These are phyloP conservation scores for Champsocephalus gunnari DNA, from an alignment of 2,797 vertebrate species.

Conservation along the genomic window DNA sequence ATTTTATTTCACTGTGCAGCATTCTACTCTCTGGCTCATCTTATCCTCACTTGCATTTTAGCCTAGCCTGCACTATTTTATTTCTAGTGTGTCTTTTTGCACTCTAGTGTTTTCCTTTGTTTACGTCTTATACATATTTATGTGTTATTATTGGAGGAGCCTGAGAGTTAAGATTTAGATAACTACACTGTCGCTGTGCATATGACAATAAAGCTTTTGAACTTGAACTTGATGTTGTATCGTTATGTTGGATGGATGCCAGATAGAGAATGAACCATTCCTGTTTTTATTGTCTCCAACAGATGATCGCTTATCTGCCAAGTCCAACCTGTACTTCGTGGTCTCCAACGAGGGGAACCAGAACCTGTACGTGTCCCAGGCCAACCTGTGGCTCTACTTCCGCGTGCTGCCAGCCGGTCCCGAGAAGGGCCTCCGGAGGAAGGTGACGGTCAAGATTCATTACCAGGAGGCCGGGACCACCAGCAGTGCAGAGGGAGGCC, in stretches of 20 bases:
- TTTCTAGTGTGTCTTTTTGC: too few species aligned
- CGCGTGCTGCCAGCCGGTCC: slow-evolving; percentile 90
- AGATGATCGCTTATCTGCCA: slow-evolving; percentile 91
- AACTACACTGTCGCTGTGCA: too few species aligned
- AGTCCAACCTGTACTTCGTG: slow-evolving; percentile 92
- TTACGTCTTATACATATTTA: too few species aligned
- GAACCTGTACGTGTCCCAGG: slow-evolving; percentile 95
- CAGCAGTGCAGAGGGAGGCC: slow-evolving; percentile 70
- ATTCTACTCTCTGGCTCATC: too few species aligned
- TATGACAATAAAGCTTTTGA: background rate
- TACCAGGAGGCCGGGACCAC: slow-evolving; percentile 87
- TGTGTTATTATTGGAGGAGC: too few species aligned
- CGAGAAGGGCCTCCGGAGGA: slow-evolving; percentile 92
- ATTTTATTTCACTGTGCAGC: too few species aligned
- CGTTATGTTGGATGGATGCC: background rate
- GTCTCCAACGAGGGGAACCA: slow-evolving; percentile 98
- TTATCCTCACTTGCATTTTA: too few species aligned
- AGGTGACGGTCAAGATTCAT: slow-evolving; percentile 93
- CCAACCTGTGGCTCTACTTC: slow-evolving; percentile 97
- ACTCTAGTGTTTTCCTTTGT: too few species aligned
- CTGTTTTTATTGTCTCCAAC: slow-evolving; percentile 65
- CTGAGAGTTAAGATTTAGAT: too few species aligned
- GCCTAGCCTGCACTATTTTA: too few species aligned
- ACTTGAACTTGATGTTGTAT: background rate
- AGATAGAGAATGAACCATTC: slow-evolving; percentile 4